Conservation (phyloP, 2,888 invertebrate genomes). For the Drosophila subquinaria region DNA sequence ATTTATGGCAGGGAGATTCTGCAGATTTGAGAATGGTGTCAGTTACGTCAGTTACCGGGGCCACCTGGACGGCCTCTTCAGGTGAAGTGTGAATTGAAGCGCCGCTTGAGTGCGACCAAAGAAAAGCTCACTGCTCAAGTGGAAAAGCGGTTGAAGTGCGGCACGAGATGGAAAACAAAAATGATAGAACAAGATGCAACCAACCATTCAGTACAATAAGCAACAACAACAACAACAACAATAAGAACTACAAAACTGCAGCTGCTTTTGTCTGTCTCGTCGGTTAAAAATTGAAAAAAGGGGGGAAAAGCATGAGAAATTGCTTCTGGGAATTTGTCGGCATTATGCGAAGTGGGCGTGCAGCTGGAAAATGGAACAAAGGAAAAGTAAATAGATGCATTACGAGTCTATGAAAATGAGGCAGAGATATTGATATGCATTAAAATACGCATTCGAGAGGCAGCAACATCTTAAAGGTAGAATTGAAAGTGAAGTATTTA, state of each 20-base stretch:
- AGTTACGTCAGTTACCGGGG: conserved; percentile 8
- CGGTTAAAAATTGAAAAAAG: conserved; percentile 24
- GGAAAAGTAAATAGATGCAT: conserved; percentile 29
- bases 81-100: conserved; percentile 81
- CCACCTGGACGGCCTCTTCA: conserved; percentile 48
- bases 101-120: conserved; percentile 71
- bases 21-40: conserved; percentile 2
- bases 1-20: conserved; percentile 46
- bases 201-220: conserved; percentile 56
- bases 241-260: conserved; percentile 34
- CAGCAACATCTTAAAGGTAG: conserved; percentile 2
- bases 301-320: conserved; percentile 14
- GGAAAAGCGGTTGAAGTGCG: conserved; percentile 61
- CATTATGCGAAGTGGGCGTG: conserved; percentile 43
- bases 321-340: conserved; percentile 39
- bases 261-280: conserved; percentile 47
- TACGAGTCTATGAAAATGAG: conserved; percentile 38
- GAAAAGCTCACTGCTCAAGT: conserved; percentile 72
- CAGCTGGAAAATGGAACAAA: conserved; percentile 30
- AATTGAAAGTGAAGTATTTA: not conserved
- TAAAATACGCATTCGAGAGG: not conserved
- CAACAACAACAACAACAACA: conserved; percentile 30
- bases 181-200: conserved; percentile 57
- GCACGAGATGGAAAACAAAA: conserved; percentile 51
- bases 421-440: conserved; percentile 43